Conservation (phyloP, 1,140 invertebrate genomes). For the Coelopa frigida region DNA sequence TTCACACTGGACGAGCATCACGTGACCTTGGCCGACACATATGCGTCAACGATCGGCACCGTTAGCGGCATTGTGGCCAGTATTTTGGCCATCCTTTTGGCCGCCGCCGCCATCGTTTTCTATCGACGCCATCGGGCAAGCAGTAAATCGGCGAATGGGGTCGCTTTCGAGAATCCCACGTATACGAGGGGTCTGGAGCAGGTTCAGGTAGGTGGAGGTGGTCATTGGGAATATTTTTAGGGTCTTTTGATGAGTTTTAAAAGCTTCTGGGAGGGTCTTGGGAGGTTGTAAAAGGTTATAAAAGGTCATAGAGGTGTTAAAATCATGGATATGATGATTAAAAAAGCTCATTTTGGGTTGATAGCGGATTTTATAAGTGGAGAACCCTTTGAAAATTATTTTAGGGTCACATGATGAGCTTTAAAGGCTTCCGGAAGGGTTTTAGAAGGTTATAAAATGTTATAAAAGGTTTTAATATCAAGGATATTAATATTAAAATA, state of each 20-base stretch:
- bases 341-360: too few species aligned
- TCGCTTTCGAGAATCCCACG: constrained; percentile 79
- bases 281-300: too few species aligned
- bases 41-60: constrained; percentile 52
- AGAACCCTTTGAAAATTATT: too few species aligned
- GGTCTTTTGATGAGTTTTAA: neutral
- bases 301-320: too few species aligned
- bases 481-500: too few species aligned
- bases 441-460: too few species aligned
- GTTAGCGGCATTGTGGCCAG: constrained; percentile 60
- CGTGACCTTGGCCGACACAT: constrained; percentile 52
- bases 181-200: constrained; percentile 70
- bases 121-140: constrained; percentile 56
- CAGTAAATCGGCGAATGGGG: constrained; percentile 50
- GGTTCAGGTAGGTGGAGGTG: constrained; percentile 60
- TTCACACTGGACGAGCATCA: constrained; percentile 65
- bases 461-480: too few species aligned
- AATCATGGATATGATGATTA: too few species aligned
- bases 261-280: too few species aligned
- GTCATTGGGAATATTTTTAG: neutral
- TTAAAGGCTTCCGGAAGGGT: too few species aligned
- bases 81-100: constrained; percentile 55
- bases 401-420: too few species aligned
- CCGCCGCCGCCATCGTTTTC: constrained; percentile 58
- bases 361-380: too few species aligned